Evolutionary conservation across 1,140 invertebrate genomes (phyloP).

Genomic region (Tribolium madens): DNA sequence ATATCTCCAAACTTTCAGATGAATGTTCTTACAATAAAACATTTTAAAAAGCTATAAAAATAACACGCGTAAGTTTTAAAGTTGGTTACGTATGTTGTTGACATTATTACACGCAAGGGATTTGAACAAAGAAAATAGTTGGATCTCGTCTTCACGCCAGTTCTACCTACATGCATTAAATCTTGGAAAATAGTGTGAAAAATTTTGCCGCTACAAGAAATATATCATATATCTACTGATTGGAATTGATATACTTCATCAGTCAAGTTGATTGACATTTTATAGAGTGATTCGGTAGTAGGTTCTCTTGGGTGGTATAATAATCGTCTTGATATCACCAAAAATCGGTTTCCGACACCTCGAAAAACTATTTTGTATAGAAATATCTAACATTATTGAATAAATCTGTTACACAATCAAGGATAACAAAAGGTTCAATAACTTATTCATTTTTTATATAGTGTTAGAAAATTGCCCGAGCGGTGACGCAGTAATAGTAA

Average conservation of each 20-base stretch:
- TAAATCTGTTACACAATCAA: too few relatives aligned
- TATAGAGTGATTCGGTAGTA: neutral
- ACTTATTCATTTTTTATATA: too few relatives aligned
- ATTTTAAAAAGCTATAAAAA: conserved; percentile 32
- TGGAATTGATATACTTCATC: neutral
- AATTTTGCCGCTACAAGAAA: neutral
- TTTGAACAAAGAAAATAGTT: conserved; percentile 4
- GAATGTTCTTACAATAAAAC: conserved; percentile 17
- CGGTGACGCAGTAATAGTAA: too few relatives aligned
- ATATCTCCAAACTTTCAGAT: conserved; percentile 1
- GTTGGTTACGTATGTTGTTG: conserved; percentile 20
- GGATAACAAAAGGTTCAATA: too few relatives aligned
- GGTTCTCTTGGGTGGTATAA: neutral
- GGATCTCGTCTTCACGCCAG: neutral
- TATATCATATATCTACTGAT: neutral
- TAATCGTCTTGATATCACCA: neutral
- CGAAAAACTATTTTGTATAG: neutral
- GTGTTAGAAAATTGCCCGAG: too few relatives aligned
- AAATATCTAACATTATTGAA: neutral
- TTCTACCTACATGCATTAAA: neutral
- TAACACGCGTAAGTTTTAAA: conserved; percentile 35
- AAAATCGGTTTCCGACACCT: neutral
- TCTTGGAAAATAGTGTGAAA: neutral
- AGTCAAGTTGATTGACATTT: neutral
- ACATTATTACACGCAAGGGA: conserved; percentile 25